Evolutionary conservation across 2,797 vertebrate genomes (phyloP).

Genomic region (Distichodus sexfasciatus): DNA sequence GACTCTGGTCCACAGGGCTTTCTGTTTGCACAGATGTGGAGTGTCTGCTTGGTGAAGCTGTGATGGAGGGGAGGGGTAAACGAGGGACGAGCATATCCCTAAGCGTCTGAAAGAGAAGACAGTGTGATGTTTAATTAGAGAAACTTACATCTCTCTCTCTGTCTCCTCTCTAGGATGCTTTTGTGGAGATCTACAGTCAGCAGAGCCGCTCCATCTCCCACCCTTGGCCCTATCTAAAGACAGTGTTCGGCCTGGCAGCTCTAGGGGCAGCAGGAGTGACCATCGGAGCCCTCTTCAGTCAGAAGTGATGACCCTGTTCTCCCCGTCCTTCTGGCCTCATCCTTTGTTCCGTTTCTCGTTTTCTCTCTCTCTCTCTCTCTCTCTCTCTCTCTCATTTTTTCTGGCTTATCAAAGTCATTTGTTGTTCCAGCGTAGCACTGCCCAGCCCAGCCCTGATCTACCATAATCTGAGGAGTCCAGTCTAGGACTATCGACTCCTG

Average conservation of each 20-base stretch:
- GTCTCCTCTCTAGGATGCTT: conserved; percentile 77
- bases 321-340: background rate
- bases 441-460: conserved; percentile 1
- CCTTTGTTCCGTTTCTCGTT: background rate
- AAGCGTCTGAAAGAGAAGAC: background rate
- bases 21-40: conserved; percentile 36
- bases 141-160: background rate
- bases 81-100: background rate
- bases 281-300: conserved; percentile 83
- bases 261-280: conserved; percentile 87
- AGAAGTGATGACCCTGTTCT: conserved; percentile 76
- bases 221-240: conserved; percentile 86
- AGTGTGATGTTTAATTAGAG: too few species aligned
- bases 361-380: conserved; percentile 6
- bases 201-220: conserved; percentile 75
- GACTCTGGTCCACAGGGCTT: conserved; percentile 26
- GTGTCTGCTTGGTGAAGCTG: conserved; percentile 26
- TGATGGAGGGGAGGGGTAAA: background rate
- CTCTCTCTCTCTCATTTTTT: conserved; percentile 14
- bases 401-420: conserved; percentile 41
- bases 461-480: too few species aligned
- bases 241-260: conserved; percentile 80
- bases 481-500: background rate
- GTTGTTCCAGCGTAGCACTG: conserved; percentile 37
- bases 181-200: conserved; percentile 84